A percentile compares a stretch with the other conserved stretches of the same genome.
Conservation (phyloP, 2,797 vertebrate genomes). For the Halcyon chelicuti region DNA sequence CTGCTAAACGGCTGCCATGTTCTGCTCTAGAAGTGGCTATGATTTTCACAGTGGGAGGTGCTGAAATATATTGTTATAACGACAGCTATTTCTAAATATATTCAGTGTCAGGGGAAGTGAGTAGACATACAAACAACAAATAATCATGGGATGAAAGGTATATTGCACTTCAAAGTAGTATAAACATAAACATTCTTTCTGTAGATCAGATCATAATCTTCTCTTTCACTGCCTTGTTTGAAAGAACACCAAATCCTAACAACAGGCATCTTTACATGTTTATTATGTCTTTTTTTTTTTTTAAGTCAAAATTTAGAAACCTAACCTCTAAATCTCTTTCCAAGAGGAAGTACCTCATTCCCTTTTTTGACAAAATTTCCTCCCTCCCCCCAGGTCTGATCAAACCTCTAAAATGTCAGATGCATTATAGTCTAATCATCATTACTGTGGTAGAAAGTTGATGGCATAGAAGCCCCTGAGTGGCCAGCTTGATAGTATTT, state of each 20-base stretch:
- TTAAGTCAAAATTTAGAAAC: background rate
- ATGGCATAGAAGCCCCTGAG: background rate
- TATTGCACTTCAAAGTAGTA: background rate
- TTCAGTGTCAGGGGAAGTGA: background rate
- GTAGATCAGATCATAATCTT: background rate
- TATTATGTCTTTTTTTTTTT: background rate
- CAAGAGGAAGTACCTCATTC: background rate
- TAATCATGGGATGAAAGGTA: background rate
- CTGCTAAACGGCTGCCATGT: background rate
- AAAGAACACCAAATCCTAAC: background rate
- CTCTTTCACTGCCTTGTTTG: background rate
- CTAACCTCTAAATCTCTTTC: background rate
- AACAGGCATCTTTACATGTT: background rate
- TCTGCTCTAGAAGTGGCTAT: background rate
- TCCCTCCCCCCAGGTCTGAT: background rate
- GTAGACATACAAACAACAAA: background rate
- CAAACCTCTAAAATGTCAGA: background rate
- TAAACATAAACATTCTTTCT: background rate
- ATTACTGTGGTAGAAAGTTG: background rate
- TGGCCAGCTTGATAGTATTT: constrained; percentile 39
- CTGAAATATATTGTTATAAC: background rate
- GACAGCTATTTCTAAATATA: background rate
- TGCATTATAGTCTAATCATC: background rate
- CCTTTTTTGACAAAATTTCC: background rate
- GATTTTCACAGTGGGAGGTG: background rate